These are phyloP conservation scores for Drosophila longiperda DNA, from an alignment of 2,888 invertebrate genomes.

Conservation along the genomic window DNA sequence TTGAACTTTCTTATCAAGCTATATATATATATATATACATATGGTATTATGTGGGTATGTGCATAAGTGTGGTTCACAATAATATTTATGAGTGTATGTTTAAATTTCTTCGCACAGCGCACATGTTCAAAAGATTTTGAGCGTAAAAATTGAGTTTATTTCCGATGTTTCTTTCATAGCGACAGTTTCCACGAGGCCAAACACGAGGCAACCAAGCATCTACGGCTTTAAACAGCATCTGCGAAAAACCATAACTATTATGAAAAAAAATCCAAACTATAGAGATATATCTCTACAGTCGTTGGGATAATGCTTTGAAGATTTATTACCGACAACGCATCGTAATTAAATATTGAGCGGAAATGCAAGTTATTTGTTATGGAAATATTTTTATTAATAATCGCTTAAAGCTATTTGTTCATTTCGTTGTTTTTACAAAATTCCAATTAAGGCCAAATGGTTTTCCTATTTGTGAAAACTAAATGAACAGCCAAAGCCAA, in stretches of 20 bases:
- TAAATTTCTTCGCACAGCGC: slow-evolving; percentile 32
- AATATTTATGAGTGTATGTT: slow-evolving; percentile 2
- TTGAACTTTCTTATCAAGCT: slow-evolving; percentile 60
- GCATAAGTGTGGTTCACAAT: slow-evolving; percentile 16
- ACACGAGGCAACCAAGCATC: not conserved
- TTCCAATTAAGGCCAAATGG: not conserved
- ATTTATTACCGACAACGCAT: too few relatives aligned
- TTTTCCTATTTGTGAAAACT: not conserved
- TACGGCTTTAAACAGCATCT: not conserved
- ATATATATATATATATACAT: not conserved
- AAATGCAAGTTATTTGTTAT: not conserved
- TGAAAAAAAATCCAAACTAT: not conserved
- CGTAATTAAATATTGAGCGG: not conserved
- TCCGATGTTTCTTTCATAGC: slow-evolving; percentile 46
- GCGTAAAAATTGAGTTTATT: slow-evolving; percentile 60
- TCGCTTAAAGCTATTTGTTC: not conserved
- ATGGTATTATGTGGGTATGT: not conserved
- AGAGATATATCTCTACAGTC: not conserved
- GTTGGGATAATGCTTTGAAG: not conserved
- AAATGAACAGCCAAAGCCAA: not conserved
- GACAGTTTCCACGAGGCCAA: slow-evolving; percentile 15
- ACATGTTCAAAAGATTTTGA: slow-evolving; percentile 49
- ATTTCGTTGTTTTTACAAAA: not conserved
- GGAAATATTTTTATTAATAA: slow-evolving; percentile 11
- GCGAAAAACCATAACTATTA: not conserved